Evolutionary conservation across 2,797 vertebrate genomes (phyloP), one percentile per base, ranked within the genome.

Genomic region (Pipistrellus pygmaeus): DNA sequence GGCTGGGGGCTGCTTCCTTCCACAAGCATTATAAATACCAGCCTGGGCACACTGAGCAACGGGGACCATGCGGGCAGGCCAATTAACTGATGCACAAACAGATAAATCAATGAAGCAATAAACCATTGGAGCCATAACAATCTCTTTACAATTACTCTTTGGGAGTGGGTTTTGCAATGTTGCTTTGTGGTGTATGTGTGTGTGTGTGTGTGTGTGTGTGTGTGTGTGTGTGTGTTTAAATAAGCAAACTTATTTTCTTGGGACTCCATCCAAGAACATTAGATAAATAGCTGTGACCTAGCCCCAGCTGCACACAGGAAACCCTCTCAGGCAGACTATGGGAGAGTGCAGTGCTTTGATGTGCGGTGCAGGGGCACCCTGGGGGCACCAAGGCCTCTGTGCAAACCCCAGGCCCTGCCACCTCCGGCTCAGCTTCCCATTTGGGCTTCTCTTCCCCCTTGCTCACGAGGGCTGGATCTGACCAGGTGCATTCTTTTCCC

Each of bases 241-340:
- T 93, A 95, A 96, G 88, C 84, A 92, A 93, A 88, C 85, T 72
- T 96, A 90, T 97, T 92, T 95, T 94, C 94, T 64, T 92, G 96
- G 88, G 89, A 75, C 35, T 32, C 75, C 20, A 83, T 41, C 91
- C 95, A 93, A 89, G 94, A 60, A 93, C 73, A 95, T 92, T 90
- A 97, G 97, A 97, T 97, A 97, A 93, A 85, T 91, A 97, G 90
- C 2, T 68, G 76, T 1, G 76, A 64, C 71, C 60, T 66, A 91
- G 84, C 41, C 68, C 32, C 95, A 91, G 82, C 3, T 83, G 93
- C 90, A 93, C 17, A 51, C 53, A 84, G 94, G 95, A 97, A 90
- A 41, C 60, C 76, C 41, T 9, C 23, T 69, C 38, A 30, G 81
- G 95, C 69, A 35, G 92, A 35, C 44, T 35, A 75, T 78, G 78